Evolutionary conservation across 2,113 vertebrate species (phyloP).

Genomic region (Colinus virginianus): DNA sequence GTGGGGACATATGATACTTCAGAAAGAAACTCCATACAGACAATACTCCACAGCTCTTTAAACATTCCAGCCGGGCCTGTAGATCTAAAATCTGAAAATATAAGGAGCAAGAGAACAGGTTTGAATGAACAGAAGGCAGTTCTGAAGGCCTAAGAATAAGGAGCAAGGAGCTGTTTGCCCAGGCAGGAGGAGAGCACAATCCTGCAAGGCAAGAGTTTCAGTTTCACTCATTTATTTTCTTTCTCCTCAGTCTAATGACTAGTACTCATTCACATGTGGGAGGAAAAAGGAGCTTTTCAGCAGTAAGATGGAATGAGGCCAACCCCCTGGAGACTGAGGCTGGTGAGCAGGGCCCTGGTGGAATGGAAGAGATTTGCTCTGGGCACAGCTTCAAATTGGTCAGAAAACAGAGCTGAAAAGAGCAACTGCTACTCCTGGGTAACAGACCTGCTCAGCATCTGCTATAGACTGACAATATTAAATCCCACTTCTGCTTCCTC

Average conservation of each 20-base stretch:
- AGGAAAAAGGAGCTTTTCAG: background rate
- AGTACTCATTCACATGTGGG: background rate
- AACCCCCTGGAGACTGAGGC: background rate
- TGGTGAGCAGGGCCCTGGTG: background rate
- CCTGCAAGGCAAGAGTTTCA: background rate
- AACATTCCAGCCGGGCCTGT: background rate
- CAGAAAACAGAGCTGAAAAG: background rate
- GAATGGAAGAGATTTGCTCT: background rate
- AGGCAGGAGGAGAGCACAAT: background rate
- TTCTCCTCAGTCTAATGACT: background rate
- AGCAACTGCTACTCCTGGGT: background rate
- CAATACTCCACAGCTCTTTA: background rate
- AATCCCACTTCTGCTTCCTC: background rate
- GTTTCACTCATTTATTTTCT: background rate
- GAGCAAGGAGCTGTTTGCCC: accelerated
- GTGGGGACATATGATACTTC: background rate
- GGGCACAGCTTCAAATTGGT: background rate
- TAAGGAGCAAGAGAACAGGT: background rate
- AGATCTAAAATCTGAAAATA: background rate
- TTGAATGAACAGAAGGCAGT: background rate
- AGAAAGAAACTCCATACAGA: background rate
- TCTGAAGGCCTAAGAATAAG: background rate
- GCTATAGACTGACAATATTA: background rate
- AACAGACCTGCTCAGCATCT: background rate
- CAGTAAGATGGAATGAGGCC: background rate